Evolutionary conservation across 2,888 invertebrate species (phyloP).

Genomic region (Acleris sparsana): DNA sequence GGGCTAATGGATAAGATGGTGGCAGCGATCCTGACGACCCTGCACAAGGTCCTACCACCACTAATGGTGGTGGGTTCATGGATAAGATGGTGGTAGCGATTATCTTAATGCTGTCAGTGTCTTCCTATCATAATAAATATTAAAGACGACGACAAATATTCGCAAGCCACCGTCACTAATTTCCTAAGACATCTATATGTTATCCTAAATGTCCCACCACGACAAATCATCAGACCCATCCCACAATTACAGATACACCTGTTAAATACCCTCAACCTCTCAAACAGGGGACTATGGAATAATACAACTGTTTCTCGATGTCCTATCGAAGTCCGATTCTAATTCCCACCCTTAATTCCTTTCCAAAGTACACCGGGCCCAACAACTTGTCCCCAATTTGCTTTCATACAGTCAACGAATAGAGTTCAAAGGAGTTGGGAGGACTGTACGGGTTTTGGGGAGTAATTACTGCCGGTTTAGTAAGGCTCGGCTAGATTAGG

Average conservation of each 20-base stretch:
- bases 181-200: too few relatives aligned
- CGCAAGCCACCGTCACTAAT: too few relatives aligned
- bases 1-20: too few relatives aligned
- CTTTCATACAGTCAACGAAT: conserved; percentile 1
- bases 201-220: too few relatives aligned
- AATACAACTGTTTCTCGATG: conserved; percentile 26
- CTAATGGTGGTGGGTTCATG: too few relatives aligned
- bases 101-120: too few relatives aligned
- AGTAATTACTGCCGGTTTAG: conserved; percentile 41
- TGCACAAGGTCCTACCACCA: too few relatives aligned
- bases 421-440: conserved; percentile 11
- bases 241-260: background rate
- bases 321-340: conserved; percentile 32
- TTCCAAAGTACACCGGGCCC: conserved; percentile 25
- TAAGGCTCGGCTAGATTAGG: conserved; percentile 26
- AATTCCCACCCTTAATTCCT: conserved; percentile 39
- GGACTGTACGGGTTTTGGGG: conserved; percentile 32
- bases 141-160: too few relatives aligned
- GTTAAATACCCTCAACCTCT: conserved; percentile 1
- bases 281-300: conserved; percentile 1
- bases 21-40: too few relatives aligned
- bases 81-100: too few relatives aligned
- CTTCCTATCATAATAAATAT: too few relatives aligned
- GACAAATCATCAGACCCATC: too few relatives aligned
- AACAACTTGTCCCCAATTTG: conserved; percentile 15